Base-by-base conservation (phyloP, 1,140 invertebrate genomes). In the Coptotermes formosanus region DNA sequence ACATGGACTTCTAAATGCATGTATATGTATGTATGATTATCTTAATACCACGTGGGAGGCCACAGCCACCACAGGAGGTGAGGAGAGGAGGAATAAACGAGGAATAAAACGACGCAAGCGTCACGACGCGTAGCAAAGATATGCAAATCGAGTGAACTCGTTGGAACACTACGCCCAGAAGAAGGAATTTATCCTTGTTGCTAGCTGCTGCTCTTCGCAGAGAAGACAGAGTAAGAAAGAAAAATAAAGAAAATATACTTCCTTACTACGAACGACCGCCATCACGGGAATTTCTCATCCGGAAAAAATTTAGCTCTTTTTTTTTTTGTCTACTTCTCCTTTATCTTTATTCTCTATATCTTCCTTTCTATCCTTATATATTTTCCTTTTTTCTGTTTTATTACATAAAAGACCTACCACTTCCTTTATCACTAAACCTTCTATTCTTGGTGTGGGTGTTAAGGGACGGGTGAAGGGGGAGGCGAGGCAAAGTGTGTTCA, bases 281-380 rank as follows among this genome's bases (percentile, higher is more conserved):
- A 85, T 85, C 85, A 85, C 85, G 38, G 32, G 14, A 48, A 43
- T 48, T 48, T 81, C 69, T 85, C 85, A 85, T 59, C 85, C 75
- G 85, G 85, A 85, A 85, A 45, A 84, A 84, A 84, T 84, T 84
- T 55, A 30, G 8, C 45, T 52, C n/a, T 64, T 84, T 84, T 84
- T 84, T 52, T 83, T 16, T 45, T 23, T 32, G 44, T 45, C 82
- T 55, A 45, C 32, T 83, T 82, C 44, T 14, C 82, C 83, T 23
- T 81, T 86, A 52, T 48, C 55, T 59, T 38, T 64, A 25, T 59
- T 83, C 59, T 52, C 86, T 44, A 38, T 85, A 83, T 82, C 59
- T 81, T 69, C 85, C 38, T 82, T 86, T 82, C 85, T 25, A 75
- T 75, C 64, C 64, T 75, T 75, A 75, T 30, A 30, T 75, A 30